Evolutionary conservation across 2,888 invertebrate species (phyloP).

Genomic region (Anticlea derivata): DNA sequence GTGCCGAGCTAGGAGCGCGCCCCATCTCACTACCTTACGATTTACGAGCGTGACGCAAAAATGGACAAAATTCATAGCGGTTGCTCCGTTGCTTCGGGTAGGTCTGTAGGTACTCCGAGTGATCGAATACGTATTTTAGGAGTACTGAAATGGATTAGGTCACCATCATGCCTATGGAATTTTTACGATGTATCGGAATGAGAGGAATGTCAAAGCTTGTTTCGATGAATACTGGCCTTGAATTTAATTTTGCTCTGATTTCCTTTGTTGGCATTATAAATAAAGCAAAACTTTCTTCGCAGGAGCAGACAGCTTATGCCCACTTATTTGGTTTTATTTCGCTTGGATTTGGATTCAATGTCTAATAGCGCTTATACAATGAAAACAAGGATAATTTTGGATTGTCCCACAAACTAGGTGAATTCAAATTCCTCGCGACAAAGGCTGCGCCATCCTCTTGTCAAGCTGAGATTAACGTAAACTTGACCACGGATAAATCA

Average conservation of each 20-base stretch:
- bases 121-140: conserved; percentile 21
- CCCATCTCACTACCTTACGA: conserved; percentile 70
- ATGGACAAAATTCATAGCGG: conserved; percentile 59
- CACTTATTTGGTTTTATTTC: not conserved
- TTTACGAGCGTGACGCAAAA: conserved; percentile 76
- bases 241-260: conserved; percentile 12
- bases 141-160: conserved; percentile 24
- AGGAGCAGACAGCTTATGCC: not conserved
- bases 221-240: conserved; percentile 13
- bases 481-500: conserved; percentile 30
- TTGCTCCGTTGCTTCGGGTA: conserved; percentile 35
- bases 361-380: not conserved
- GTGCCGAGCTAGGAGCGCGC: conserved; percentile 55
- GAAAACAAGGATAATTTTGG: not conserved
- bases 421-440: not conserved
- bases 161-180: conserved; percentile 25
- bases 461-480: conserved; percentile 28
- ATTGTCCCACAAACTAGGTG: not conserved
- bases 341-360: not conserved
- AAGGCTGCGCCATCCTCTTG: conserved; percentile 1
- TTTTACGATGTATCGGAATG: conserved; percentile 19
- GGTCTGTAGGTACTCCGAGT: conserved; percentile 14
- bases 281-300: not conserved
- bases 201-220: conserved; percentile 21
- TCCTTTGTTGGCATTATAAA: conserved; percentile 10